Evolutionary conservation across 2,888 invertebrate genomes (phyloP).

Genomic region (Eristalis pertinax): DNA sequence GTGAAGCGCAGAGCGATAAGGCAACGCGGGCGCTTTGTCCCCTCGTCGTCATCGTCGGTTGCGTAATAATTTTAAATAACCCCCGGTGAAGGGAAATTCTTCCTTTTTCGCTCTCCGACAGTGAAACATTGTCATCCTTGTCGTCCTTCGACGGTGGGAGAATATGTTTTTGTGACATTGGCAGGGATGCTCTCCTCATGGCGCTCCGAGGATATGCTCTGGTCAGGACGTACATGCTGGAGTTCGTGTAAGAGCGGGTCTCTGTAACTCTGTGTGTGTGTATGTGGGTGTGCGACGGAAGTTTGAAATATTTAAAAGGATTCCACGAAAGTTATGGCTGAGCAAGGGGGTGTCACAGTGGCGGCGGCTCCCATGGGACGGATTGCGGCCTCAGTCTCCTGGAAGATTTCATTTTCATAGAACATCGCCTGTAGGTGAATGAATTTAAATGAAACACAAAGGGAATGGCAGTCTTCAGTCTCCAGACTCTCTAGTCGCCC

Average conservation of each 20-base stretch:
- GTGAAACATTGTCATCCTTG: constrained; percentile 45
- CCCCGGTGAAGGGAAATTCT: constrained; percentile 21
- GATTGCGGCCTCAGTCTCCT: constrained; percentile 30
- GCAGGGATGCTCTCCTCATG: neutral
- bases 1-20: constrained; percentile 19
- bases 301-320: constrained; percentile 65
- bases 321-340: constrained; percentile 52
- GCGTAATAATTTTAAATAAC: constrained; percentile 56
- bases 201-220: neutral
- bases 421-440: constrained; percentile 55
- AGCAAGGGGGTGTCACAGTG: neutral
- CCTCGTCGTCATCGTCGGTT: constrained; percentile 36
- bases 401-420: constrained; percentile 59
- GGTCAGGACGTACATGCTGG: neutral
- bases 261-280: neutral
- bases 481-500: neutral
- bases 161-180: constrained; percentile 32
- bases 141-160: constrained; percentile 19
- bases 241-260: neutral
- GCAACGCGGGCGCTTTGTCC: constrained; percentile 18
- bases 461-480: neutral
- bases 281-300: constrained; percentile 25
- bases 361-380: constrained; percentile 21
- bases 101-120: constrained; percentile 10
- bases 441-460: constrained; percentile 59